Conservation (phyloP, 2,113 vertebrate genomes). For the Etheostoma cragini region DNA sequence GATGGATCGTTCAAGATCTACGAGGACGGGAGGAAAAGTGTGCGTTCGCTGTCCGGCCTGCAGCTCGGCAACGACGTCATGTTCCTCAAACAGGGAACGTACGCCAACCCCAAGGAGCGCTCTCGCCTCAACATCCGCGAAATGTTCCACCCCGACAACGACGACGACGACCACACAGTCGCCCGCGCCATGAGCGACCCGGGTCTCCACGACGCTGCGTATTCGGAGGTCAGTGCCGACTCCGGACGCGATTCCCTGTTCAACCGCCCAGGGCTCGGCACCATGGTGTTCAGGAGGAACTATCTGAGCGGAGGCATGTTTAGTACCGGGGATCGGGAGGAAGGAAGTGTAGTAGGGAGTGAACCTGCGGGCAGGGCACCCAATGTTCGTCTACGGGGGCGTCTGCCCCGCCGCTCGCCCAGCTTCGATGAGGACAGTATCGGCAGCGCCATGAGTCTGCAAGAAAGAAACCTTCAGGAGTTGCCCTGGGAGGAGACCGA, state of each 20-base stretch:
- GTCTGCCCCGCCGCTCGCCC: conserved; percentile 87
- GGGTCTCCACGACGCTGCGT: conserved; percentile 87
- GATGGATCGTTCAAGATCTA: conserved; percentile 96
- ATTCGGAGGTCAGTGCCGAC: conserved; percentile 95
- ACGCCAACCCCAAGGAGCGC: conserved; percentile 88
- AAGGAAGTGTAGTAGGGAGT: conserved; percentile 66
- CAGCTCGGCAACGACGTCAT: conserved; percentile 95
- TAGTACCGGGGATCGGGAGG: conserved; percentile 86
- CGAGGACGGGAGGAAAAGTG: conserved; percentile 94
- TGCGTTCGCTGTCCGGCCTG: conserved; percentile 93
- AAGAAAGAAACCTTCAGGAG: conserved; percentile 87
- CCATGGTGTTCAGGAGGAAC: conserved; percentile 97
- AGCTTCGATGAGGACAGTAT: conserved; percentile 92
- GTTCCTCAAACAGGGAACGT: conserved; percentile 94
- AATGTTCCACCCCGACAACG: conserved; percentile 90
- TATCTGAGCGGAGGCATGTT: conserved; percentile 90
- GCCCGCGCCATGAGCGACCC: conserved; percentile 95
- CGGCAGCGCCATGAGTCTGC: conserved; percentile 91
- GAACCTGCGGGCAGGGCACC: conserved; percentile 74
- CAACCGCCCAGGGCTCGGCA: conserved; percentile 94
- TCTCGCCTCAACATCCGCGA: conserved; percentile 90
- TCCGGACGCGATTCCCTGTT: conserved; percentile 96
- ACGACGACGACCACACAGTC: conserved; percentile 81
- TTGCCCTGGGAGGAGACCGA: conserved; percentile 90
- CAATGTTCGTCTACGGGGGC: conserved; percentile 81